phyloP scores from a whole-genome alignment of 1,140 invertebrate species.

The Aradophagus sp. region DNA sequence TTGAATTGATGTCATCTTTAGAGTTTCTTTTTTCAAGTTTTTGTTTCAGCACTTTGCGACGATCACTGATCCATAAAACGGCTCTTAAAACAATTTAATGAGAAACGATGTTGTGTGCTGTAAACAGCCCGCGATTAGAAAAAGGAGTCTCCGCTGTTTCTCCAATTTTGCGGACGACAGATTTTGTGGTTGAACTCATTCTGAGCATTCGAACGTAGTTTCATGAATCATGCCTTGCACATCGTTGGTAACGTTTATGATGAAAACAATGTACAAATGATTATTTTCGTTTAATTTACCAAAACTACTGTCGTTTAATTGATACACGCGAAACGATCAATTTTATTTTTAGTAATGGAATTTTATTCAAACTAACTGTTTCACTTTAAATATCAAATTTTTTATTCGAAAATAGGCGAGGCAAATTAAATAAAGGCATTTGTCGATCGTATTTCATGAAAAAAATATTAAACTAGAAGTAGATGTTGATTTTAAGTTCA shows the following conservation, averaged over 20 bases:
- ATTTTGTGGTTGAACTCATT: slow-evolving; percentile 37
- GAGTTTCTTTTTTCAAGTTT: slow-evolving; percentile 17
- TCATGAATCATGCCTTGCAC: slow-evolving; percentile 30
- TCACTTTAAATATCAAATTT: too few relatives aligned
- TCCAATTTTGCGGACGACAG: slow-evolving; percentile 40
- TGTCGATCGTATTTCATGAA: too few relatives aligned
- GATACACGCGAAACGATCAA: too few relatives aligned
- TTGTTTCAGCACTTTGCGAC: not conserved
- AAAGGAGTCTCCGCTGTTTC: slow-evolving; percentile 13
- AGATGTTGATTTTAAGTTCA: too few relatives aligned
- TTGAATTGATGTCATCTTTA: slow-evolving; percentile 22
- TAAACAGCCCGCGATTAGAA: slow-evolving; percentile 9
- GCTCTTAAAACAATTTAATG: slow-evolving; percentile 28
- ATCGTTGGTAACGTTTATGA: slow-evolving; percentile 18
- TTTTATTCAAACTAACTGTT: too few relatives aligned
- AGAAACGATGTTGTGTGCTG: slow-evolving; percentile 7
- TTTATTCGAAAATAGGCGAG: too few relatives aligned
- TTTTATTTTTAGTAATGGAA: too few relatives aligned
- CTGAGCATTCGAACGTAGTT: slow-evolving; percentile 14
- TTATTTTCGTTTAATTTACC: too few relatives aligned
- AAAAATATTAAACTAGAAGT: too few relatives aligned
- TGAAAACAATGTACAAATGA: too few relatives aligned
- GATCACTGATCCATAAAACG: slow-evolving; percentile 29
- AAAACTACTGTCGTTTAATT: too few relatives aligned
- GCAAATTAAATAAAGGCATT: too few relatives aligned